Evolutionary conservation across 2,888 invertebrate species (phyloP).

Genomic region (Sinelater perroti): DNA sequence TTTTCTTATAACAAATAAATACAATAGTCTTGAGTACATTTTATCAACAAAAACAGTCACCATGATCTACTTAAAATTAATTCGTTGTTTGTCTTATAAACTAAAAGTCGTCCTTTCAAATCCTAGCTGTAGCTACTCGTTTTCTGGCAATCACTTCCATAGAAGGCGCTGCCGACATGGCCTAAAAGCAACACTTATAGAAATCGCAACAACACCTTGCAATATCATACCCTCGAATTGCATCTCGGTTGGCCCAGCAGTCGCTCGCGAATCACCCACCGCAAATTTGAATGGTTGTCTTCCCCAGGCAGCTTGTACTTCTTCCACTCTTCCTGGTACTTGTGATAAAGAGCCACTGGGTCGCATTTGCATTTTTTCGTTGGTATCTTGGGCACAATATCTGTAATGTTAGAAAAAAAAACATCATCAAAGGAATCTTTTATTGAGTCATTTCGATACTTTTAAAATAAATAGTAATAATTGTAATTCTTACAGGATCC

Average conservation of each 20-base stretch:
- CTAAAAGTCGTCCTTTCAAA: not conserved
- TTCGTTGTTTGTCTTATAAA: too few relatives aligned
- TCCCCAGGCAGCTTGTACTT: conserved; percentile 79
- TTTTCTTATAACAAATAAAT: too few relatives aligned
- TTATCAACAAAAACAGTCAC: too few relatives aligned
- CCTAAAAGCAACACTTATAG: not conserved
- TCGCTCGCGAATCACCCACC: too few relatives aligned
- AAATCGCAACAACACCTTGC: too few relatives aligned
- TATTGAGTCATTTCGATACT: too few relatives aligned
- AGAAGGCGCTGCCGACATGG: conserved; percentile 20
- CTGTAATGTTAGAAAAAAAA: conserved; percentile 9
- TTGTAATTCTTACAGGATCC: conserved; percentile 2
- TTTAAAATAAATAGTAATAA: not conserved
- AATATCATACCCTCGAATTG: too few relatives aligned
- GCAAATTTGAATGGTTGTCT: too few relatives aligned
- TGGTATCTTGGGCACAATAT: conserved; percentile 19
- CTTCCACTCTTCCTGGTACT: conserved; percentile 78
- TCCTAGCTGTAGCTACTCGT: not conserved
- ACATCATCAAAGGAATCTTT: too few relatives aligned
- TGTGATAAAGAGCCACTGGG: conserved; percentile 80
- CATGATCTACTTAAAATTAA: too few relatives aligned
- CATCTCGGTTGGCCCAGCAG: conserved; percentile 69
- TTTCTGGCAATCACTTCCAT: conserved; percentile 15
- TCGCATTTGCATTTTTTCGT: conserved; percentile 64
- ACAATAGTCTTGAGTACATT: too few relatives aligned